Evolutionary conservation across 2,888 invertebrate species (phyloP).

Genomic region (Plusia festucae): DNA sequence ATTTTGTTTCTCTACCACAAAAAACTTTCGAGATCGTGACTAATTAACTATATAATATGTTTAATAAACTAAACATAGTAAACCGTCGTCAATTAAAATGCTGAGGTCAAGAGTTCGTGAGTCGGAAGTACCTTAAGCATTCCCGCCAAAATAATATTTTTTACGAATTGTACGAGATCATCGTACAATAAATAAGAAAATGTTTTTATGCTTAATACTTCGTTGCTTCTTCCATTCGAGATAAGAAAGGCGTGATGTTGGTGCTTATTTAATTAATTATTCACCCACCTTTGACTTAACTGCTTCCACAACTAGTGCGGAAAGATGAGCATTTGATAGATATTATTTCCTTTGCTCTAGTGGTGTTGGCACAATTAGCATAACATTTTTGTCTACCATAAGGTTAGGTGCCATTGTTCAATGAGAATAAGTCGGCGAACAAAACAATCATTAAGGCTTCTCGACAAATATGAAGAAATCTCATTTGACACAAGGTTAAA

Average conservation of each 20-base stretch:
- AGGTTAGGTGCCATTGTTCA: conserved; percentile 21
- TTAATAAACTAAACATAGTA: too few relatives aligned
- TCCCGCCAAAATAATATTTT: neutral
- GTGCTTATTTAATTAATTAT: neutral
- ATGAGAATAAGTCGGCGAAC: conserved; percentile 43
- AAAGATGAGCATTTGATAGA: conserved; percentile 47
- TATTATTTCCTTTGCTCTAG: conserved; percentile 29
- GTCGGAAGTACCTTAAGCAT: neutral
- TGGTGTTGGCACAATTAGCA: conserved; percentile 30
- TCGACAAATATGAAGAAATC: conserved; percentile 45
- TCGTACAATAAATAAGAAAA: neutral
- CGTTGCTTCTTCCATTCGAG: neutral
- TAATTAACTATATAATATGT: too few relatives aligned
- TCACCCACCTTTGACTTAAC: conserved; percentile 1
- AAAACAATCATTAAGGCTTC: conserved; percentile 38
- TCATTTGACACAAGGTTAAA: conserved; percentile 41
- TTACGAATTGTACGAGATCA: neutral
- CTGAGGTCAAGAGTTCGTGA: neutral
- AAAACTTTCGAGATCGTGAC: too few relatives aligned
- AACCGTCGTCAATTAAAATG: neutral
- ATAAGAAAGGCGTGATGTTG: neutral
- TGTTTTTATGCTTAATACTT: neutral
- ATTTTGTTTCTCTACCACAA: too few relatives aligned
- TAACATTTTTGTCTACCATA: conserved; percentile 39
- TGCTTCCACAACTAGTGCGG: conserved; percentile 39